A percentile compares a stretch with the other conserved stretches of the same genome.
phyloP scores from a whole-genome alignment of 2,113 vertebrate genomes.

The Seriola rivoliana region DNA sequence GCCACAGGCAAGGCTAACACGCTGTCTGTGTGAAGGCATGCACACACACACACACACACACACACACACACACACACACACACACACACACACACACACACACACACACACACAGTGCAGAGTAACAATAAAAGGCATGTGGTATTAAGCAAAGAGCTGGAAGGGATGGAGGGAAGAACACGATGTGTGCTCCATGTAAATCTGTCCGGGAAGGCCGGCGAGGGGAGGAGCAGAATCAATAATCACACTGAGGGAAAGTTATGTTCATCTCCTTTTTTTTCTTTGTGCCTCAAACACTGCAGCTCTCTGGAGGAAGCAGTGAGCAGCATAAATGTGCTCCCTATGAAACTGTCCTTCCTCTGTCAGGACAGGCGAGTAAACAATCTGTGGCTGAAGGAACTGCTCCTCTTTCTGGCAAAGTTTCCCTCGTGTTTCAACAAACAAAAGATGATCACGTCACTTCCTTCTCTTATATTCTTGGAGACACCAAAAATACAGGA shows the following conservation, averaged over 20 bases:
- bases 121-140: constrained; percentile 41
- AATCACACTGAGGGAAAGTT: constrained; percentile 41
- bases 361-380: neutral
- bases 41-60: neutral
- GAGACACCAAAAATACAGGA: no score
- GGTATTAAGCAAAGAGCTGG: constrained; percentile 34
- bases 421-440: constrained; percentile 4
- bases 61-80: constrained; percentile 13
- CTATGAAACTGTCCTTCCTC: constrained; percentile 3
- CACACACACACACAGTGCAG: constrained; percentile 5
- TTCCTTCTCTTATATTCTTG: neutral
- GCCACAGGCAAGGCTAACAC: constrained; percentile 56
- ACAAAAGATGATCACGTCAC: neutral
- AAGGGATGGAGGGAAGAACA: constrained; percentile 25
- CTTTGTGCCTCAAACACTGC: constrained; percentile 19
- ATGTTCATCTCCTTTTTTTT: neutral
- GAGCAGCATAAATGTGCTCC: constrained; percentile 39
- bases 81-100: constrained; percentile 15
- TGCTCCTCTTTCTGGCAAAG: neutral
- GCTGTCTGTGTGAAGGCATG: constrained; percentile 9
- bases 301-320: constrained; percentile 15
- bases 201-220: constrained; percentile 33
- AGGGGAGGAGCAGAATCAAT: constrained; percentile 56
- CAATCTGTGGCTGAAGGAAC: neutral
- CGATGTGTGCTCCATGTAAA: constrained; percentile 47